Base-by-base conservation (phyloP, 2,113 vertebrate species). In the Myotis brandtii region DNA sequence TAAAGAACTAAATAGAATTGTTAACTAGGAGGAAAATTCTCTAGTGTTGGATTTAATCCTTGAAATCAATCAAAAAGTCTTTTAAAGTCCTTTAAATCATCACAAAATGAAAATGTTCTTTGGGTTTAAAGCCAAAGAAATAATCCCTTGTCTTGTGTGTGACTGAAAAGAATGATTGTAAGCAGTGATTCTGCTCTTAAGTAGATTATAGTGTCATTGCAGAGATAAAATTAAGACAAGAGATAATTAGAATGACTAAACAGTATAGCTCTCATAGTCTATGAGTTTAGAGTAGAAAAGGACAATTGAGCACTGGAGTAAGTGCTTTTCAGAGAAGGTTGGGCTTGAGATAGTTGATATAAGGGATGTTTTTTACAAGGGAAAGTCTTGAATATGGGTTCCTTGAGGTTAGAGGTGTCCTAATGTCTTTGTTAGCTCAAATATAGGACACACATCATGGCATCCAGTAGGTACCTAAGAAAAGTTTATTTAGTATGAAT, bases 31-130 rank as follows among this genome's bases (percentile, higher is more conserved):
- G 56, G 86, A 92, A 95, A 95, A 88, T 95, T 95, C 64, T 89
- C 56, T 93, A 46, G 91, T 93, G 64, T 96, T 94, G 90, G 69
- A 89, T 79, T 96, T 97, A 96, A 97, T 98, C 82, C 94, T 96
- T 91, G 40, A 97, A 98, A 96, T 95, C 93, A 94, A 95, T 96
- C 96, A 97, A 69, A 84, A 93, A 95, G 64, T 96, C 93, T 91
- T 93, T 91, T 86, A 95, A 92, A 90, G 56, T 93, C 69, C 62
- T 96, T 95, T 95, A 95, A 97, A 92, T 95, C 83, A 97, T 95
- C 90, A 69, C 27, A 25, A 96, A 93, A 96, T 97, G 56, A 97
- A 96, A 96, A 91, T 50, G 46, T 32, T 96, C 43, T 95, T 84
- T 76, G 77, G 89, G 69, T 96, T 96, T 92, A 95, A 98, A 96